phyloP scores from a whole-genome alignment of 2,888 invertebrate species.

The Cenopis cana region DNA sequence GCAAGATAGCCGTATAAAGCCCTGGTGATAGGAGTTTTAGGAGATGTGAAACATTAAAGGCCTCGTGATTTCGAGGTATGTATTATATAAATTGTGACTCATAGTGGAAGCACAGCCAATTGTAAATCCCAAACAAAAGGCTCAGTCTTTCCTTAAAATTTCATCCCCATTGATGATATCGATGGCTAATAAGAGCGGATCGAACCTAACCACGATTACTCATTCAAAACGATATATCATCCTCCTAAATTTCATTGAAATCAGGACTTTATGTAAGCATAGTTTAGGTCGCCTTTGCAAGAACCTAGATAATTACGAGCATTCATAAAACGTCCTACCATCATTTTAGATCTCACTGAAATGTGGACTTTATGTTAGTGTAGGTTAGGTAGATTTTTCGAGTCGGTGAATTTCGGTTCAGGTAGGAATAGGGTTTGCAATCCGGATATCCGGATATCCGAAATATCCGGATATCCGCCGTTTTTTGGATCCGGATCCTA shows the following conservation, averaged over 20 bases:
- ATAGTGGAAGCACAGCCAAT: not conserved
- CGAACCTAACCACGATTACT: not conserved
- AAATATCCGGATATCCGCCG: too few relatives aligned
- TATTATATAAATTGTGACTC: not conserved
- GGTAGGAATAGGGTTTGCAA: too few relatives aligned
- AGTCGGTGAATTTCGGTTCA: not conserved
- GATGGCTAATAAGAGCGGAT: slow-evolving; percentile 24
- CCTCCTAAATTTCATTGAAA: not conserved
- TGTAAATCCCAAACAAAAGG: slow-evolving; percentile 6
- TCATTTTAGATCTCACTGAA: not conserved
- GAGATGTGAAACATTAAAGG: too few relatives aligned
- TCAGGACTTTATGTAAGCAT: not conserved
- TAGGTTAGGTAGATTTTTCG: not conserved
- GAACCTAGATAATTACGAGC: not conserved
- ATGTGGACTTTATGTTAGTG: not conserved
- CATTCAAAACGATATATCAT: not conserved
- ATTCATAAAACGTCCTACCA: too few relatives aligned
- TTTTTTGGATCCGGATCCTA: too few relatives aligned
- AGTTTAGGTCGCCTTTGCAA: not conserved
- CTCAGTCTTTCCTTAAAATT: not conserved
- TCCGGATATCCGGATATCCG: too few relatives aligned
- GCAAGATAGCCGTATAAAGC: too few relatives aligned
- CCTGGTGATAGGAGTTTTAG: too few relatives aligned
- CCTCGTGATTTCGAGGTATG: too few relatives aligned
- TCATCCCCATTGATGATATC: slow-evolving; percentile 7